Evolutionary conservation across 2,888 invertebrate genomes (phyloP), one percentile per base, ranked within the genome.

Genomic region (Ctena decussata): DNA sequence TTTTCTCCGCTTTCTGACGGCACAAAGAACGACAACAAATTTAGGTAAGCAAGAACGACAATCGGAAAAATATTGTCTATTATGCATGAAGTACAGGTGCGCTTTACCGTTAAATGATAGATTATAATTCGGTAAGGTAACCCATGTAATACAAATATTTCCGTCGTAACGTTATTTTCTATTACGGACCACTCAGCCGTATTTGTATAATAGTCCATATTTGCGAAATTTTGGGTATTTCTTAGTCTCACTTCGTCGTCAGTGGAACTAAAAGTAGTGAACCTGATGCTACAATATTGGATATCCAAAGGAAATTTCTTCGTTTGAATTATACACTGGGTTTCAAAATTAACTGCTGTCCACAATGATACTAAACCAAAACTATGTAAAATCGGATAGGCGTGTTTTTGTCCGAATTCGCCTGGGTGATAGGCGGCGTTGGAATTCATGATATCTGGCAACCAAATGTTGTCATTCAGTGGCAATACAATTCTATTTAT

Each of bases 1-100:
- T 82, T 85, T 72, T 85, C 82, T 8, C 85, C 85, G 39, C 85
- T 82, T 69, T 80, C 85, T 11, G 76, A 65, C 0, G 85, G 85
- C 15, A 85, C 80, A 24, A 85, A 85, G 35, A 80, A 85, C 1
- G 85, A 30, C 0, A 80, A n/a, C 39, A 85, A n/a, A 44, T 80
- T 85, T 2, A 85, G 41, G 15, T 46, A 27, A n/a, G 80, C 77
- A 0, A 85, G 74, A 27, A 85, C 24, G 27, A 82, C 24, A 30
- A 82, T 80, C n/a, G 85, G 85, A 21, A 85, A 3, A 6, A 85
- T 80, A 2, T 70, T 57, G 27, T 85, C 80, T 3, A 80, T 27
- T n/a, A 85, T 32, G 60, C 85, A 85, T 0, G 82, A 82, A 0
- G 30, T 18, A 74, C 85, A 85, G 8, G 57, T 53, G 0, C 85